Conservation (phyloP, 2,888 invertebrate species). For the Dorcus parallelipipedus region DNA sequence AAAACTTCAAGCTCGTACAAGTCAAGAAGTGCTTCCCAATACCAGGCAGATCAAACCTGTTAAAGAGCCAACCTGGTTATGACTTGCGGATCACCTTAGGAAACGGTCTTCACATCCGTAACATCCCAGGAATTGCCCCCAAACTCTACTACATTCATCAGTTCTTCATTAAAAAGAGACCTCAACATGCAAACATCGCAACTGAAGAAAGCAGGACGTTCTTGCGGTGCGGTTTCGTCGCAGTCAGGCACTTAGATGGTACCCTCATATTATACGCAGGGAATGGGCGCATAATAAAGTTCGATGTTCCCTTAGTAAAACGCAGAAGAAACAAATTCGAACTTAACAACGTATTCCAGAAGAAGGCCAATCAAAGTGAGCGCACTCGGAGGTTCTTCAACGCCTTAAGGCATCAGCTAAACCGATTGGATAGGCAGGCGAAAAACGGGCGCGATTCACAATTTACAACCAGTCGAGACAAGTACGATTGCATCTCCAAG, state of each 20-base stretch:
- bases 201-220: conserved; percentile 15
- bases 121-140: conserved; percentile 1
- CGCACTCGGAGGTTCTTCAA: conserved; percentile 2
- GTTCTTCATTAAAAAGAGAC: conserved; percentile 11
- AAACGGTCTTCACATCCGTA: conserved; percentile 14
- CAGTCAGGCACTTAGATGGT: conserved; percentile 10
- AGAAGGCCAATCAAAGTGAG: not conserved
- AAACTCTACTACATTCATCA: conserved; percentile 9
- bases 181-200: conserved; percentile 1
- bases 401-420: not conserved
- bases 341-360: not conserved
- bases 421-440: not conserved
- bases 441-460: no score
- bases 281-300: conserved; percentile 13
- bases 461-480: not conserved
- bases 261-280: conserved; percentile 6
- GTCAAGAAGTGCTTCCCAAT: not conserved
- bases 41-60: not conserved
- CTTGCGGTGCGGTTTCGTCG: conserved; percentile 11
- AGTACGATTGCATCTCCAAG: not conserved
- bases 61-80: not conserved
- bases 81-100: conserved; percentile 15
- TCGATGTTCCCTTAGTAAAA: conserved; percentile 8
- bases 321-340: not conserved
- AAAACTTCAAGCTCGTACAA: not conserved